phyloP scores from a whole-genome alignment of 2,888 invertebrate genomes.

The Drosophila paranaensis region DNA sequence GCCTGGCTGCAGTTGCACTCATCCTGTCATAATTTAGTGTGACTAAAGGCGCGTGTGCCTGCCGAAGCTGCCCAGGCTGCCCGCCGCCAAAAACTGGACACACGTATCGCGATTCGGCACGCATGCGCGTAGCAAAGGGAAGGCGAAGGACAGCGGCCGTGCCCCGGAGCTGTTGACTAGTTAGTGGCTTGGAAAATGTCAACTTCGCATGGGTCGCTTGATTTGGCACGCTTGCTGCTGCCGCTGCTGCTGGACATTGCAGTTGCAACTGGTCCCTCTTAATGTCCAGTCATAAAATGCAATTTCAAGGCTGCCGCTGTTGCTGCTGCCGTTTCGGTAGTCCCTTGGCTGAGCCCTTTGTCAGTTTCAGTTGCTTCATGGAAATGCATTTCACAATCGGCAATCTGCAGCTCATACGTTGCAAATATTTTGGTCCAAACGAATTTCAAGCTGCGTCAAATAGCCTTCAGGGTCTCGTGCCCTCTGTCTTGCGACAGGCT shows the following conservation, averaged over 20 bases:
- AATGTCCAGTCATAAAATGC: slow-evolving; percentile 71
- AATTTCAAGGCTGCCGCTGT: slow-evolving; percentile 69
- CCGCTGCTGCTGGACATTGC: slow-evolving; percentile 31
- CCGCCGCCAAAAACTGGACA: slow-evolving; percentile 53
- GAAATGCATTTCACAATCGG: slow-evolving; percentile 42
- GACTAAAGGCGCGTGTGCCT: slow-evolving; percentile 70
- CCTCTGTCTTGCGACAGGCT: slow-evolving; percentile 41
- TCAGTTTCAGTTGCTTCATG: slow-evolving; percentile 38
- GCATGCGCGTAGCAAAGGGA: slow-evolving; percentile 56
- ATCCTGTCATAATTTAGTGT: slow-evolving; percentile 67
- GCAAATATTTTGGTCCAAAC: slow-evolving; percentile 72
- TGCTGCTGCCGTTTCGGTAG: slow-evolving; percentile 67
- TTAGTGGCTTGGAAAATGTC: slow-evolving; percentile 73
- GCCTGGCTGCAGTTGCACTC: slow-evolving; percentile 17
- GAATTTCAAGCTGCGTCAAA: slow-evolving; percentile 63
- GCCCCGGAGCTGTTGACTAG: slow-evolving; percentile 43
- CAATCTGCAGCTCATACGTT: slow-evolving; percentile 59
- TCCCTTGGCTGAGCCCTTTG: slow-evolving; percentile 44
- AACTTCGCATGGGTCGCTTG: slow-evolving; percentile 53
- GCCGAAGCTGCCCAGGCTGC: neutral
- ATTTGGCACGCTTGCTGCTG: slow-evolving; percentile 56
- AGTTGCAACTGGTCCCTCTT: slow-evolving; percentile 53
- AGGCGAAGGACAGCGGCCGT: slow-evolving; percentile 1
- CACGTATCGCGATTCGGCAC: slow-evolving; percentile 70
- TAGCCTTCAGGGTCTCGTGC: slow-evolving; percentile 36